These are phyloP conservation scores for Arenicola marina DNA, from an alignment of 2,888 invertebrate species.

Conservation along the genomic window DNA sequence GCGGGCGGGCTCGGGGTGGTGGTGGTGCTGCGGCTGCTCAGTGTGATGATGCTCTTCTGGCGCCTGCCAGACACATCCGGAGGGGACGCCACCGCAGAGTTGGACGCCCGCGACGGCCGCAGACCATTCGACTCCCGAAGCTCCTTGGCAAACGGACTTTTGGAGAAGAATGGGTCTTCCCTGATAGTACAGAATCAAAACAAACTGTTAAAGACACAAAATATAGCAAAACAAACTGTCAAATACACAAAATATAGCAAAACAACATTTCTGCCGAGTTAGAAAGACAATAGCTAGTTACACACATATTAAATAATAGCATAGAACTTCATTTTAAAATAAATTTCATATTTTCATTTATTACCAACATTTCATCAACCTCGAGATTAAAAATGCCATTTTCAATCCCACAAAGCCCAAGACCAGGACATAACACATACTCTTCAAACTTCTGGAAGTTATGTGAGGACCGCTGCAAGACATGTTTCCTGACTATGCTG, in stretches of 20 bases:
- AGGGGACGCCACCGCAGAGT: neutral
- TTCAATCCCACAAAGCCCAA: too few relatives aligned
- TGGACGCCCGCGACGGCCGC: neutral
- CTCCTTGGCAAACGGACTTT: slow-evolving; percentile 3
- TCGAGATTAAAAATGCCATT: too few relatives aligned
- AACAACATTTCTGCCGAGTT: too few relatives aligned
- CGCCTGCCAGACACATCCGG: neutral
- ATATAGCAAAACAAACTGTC: neutral
- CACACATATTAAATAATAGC: too few relatives aligned
- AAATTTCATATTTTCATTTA: too few relatives aligned
- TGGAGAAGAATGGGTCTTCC: neutral
- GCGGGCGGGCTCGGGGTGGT: neutral
- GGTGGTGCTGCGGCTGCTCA: slow-evolving; percentile 6
- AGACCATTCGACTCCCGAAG: neutral
- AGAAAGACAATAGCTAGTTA: too few relatives aligned
- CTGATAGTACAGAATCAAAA: too few relatives aligned
- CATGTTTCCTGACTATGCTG: neutral
- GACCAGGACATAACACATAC: neutral
- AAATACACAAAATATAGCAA: too few relatives aligned
- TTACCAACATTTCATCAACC: too few relatives aligned
- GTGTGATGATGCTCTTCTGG: slow-evolving; percentile 9
- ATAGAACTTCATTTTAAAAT: too few relatives aligned
- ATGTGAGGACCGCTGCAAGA: neutral
- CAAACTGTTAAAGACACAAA: neutral
- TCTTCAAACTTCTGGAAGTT: neutral